Base-by-base conservation (phyloP, 2,113 vertebrate species). In the Cryptoleucopteryx plumbea region DNA sequence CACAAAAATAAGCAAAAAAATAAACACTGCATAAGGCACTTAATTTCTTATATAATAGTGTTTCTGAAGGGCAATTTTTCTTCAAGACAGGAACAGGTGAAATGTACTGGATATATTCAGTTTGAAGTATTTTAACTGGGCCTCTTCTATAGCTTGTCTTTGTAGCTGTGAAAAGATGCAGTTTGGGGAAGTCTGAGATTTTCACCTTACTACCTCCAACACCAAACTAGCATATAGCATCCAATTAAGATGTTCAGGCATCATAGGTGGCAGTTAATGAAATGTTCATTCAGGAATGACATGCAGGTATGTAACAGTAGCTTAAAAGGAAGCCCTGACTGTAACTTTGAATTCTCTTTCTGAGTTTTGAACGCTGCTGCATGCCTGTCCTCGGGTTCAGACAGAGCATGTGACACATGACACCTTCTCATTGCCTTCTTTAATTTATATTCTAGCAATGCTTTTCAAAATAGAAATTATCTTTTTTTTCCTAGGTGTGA, bases 41-140 rank as follows among this genome's bases (percentile, higher is more conserved):
- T 85, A 43, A 38, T 94, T 82, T 88, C n/a, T 81, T 78, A 36
- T 66, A 71, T 58, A 87, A 88, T 17, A 79, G 20, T 50, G 18
- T 68, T 88, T 83, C 92, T 84, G 42, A 72, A 85, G 11, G 19
- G 21, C 32, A 81, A 52, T 86, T 81, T 89, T 96, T 94, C 82
- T 95, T 82, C 40, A 74, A 62, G 50, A 83, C 7, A 80, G 55
- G 73, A 94, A 32, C 34, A 73, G n/a, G 74, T 73, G 83, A 58
- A 95, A 80, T 40, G 43, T 43, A 43, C 58, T 53, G 56, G 38
- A 40, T 93, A 52, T 47, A 58, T 38, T 47, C 23, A n/a, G 34
- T 70, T 65, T 63, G 34, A 93, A 82, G 8, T 31, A 50, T 84
- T 95, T 59, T 67, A 75, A 43, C 32, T 19, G 17, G 34, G 10